phyloP scores from a whole-genome alignment of 1,140 invertebrate genomes.

The Megalopta genalis region DNA sequence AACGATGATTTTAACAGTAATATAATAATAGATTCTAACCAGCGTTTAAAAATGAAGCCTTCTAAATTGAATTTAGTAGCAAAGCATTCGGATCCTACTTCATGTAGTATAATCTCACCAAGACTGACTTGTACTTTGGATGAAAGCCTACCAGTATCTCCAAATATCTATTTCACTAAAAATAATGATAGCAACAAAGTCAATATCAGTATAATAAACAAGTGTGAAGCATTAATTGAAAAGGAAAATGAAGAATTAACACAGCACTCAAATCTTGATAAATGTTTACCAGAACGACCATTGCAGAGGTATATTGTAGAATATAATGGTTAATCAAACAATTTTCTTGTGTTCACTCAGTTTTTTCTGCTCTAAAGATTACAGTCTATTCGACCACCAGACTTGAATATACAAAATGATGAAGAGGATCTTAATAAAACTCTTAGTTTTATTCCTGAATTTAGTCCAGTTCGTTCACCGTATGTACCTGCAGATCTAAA shows the following conservation, averaged over 20 bases:
- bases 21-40: not conserved
- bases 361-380: conserved; percentile 50
- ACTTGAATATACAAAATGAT: conserved; percentile 57
- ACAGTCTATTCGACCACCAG: conserved; percentile 60
- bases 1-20: not conserved
- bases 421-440: conserved; percentile 59
- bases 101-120: conserved; percentile 66
- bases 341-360: not conserved
- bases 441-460: conserved; percentile 69
- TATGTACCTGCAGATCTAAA: conserved; percentile 67
- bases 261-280: not conserved
- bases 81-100: not conserved
- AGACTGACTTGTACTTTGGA: conserved; percentile 64
- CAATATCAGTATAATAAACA: not conserved
- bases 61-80: conserved; percentile 13
- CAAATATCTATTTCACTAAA: conserved; percentile 58
- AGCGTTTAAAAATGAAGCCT: not conserved
- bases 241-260: not conserved
- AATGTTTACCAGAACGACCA: not conserved
- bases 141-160: conserved; percentile 60
- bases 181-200: not conserved
- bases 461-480: conserved; percentile 69
- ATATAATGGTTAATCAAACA: not conserved
- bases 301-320: conserved; percentile 16
- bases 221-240: not conserved